Conservation (phyloP, 2,888 invertebrate genomes). For the Hydriomena furcata region DNA sequence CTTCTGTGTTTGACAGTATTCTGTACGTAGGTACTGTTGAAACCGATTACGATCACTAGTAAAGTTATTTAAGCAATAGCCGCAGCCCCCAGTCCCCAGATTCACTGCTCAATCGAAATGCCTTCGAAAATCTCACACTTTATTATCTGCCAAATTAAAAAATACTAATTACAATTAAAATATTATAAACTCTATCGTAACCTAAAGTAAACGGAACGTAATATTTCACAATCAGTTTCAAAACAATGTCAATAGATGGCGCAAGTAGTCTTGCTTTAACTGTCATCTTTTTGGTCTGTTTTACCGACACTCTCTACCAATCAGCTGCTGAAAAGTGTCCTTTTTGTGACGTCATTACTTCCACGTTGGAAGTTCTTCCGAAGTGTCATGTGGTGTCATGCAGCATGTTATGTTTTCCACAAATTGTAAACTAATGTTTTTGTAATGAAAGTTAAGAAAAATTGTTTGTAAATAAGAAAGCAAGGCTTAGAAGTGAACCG, state of each 20-base stretch:
- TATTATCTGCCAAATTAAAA: too few relatives aligned
- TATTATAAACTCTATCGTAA: too few relatives aligned
- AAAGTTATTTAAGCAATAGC: too few relatives aligned
- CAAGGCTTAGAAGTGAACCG: conserved; percentile 25
- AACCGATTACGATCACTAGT: too few relatives aligned
- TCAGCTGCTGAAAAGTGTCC: conserved; percentile 70
- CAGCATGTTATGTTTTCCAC: conserved; percentile 71
- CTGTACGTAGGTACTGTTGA: too few relatives aligned
- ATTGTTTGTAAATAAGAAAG: conserved; percentile 24
- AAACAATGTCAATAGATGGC: conserved; percentile 56
- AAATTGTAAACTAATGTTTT: conserved; percentile 57
- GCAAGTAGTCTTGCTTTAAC: conserved; percentile 21
- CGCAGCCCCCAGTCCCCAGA: too few relatives aligned
- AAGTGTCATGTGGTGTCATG: conserved; percentile 79
- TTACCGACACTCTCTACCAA: conserved; percentile 62
- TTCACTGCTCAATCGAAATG: too few relatives aligned
- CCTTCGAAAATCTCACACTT: too few relatives aligned
- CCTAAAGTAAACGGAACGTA: conserved; percentile 33
- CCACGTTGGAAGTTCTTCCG: conserved; percentile 85
- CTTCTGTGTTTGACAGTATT: too few relatives aligned
- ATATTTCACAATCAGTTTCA: conserved; percentile 8
- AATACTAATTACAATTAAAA: too few relatives aligned
- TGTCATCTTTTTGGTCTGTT: too few relatives aligned
- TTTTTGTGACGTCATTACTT: conserved; percentile 85
- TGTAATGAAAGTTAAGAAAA: conserved; percentile 38